A percentile compares a stretch with the other conserved stretches of the same genome.
Conservation (phyloP, 2,888 invertebrate species). For the Drosophila sordidula region DNA sequence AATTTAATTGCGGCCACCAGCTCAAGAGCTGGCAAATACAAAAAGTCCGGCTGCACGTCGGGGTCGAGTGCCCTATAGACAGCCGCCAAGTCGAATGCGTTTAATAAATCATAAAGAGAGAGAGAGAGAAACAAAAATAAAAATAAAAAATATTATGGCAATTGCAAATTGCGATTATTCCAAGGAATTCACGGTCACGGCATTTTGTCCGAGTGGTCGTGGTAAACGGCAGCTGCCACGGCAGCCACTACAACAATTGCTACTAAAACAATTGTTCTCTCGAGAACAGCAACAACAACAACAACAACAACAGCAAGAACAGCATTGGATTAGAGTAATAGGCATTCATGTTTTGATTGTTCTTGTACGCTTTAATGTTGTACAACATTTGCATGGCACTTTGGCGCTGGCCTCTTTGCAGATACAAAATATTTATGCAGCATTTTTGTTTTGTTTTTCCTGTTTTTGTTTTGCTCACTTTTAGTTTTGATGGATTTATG, state of each 20-base stretch:
- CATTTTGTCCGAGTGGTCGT: slow-evolving; percentile 42
- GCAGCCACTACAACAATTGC: slow-evolving; percentile 67
- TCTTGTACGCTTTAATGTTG: slow-evolving; percentile 77
- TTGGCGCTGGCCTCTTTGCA: slow-evolving; percentile 59
- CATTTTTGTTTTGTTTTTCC: slow-evolving; percentile 13
- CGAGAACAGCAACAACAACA: slow-evolving; percentile 32
- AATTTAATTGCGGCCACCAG: slow-evolving; percentile 69
- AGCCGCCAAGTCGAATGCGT: slow-evolving; percentile 48
- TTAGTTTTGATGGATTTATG: slow-evolving; percentile 80
- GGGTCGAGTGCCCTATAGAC: slow-evolving; percentile 59
- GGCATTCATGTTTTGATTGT: slow-evolving; percentile 71
- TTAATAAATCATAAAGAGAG: slow-evolving; percentile 22
- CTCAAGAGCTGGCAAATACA: slow-evolving; percentile 2
- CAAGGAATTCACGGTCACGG: slow-evolving; percentile 76
- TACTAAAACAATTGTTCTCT: slow-evolving; percentile 77
- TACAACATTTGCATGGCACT: slow-evolving; percentile 79
- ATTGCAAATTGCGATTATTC: slow-evolving; percentile 72
- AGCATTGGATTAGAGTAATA: slow-evolving; percentile 35
- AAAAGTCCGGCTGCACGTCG: slow-evolving; percentile 23
- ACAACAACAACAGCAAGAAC: slow-evolving; percentile 17
- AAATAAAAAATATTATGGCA: slow-evolving; percentile 73
- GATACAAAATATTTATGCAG: slow-evolving; percentile 32
- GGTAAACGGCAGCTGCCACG: slow-evolving; percentile 65
- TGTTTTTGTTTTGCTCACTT: slow-evolving; percentile 17
- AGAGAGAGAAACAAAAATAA: no score